These are phyloP conservation scores for Cygnus atratus DNA, from an alignment of 2,113 vertebrate species.

Conservation along the genomic window DNA sequence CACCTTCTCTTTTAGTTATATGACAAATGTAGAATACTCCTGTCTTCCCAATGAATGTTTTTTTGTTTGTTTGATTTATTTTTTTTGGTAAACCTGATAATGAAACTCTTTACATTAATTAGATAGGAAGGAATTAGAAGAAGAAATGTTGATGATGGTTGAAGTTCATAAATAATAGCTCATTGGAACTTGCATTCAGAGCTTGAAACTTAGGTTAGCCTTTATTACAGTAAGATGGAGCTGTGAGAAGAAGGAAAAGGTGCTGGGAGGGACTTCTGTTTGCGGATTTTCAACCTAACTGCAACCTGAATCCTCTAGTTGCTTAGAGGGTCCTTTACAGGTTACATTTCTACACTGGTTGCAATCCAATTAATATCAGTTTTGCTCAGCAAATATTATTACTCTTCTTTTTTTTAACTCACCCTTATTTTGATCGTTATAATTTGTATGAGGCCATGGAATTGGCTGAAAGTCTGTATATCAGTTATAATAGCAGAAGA, in stretches of 20 bases:
- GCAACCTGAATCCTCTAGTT: neutral
- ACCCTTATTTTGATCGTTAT: neutral
- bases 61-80: neutral
- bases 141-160: neutral
- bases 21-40: neutral
- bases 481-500: neutral
- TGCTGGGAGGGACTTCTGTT: neutral
- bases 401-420: neutral
- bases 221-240: neutral
- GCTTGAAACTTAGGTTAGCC: neutral
- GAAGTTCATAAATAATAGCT: neutral
- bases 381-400: neutral
- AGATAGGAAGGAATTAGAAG: neutral
- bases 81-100: neutral
- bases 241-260: neutral
- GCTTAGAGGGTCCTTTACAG: neutral
- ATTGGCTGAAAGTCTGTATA: neutral
- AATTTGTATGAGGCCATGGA: neutral
- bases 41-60: neutral
- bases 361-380: neutral
- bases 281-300: neutral
- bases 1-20: neutral
- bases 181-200: neutral
- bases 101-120: neutral
- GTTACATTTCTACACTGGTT: neutral